Percentiles rank a stretch among this genome's conserved stretches.
Conservation (phyloP, 2,113 vertebrate species). For the Rhabdornis inornatus region DNA sequence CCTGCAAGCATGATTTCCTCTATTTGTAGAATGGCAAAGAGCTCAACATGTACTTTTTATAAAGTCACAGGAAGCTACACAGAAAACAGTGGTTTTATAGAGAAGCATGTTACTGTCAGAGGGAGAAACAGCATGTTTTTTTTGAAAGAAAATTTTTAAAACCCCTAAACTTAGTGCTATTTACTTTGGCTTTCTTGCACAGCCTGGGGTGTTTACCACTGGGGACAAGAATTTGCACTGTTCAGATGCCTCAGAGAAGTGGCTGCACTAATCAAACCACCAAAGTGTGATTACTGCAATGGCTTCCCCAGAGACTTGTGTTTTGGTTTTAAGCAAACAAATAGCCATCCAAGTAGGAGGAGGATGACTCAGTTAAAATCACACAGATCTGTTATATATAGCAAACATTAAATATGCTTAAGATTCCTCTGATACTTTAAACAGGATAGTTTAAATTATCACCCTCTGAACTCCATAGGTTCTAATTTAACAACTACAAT, state of each 20-base stretch:
- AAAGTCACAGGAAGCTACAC: neutral
- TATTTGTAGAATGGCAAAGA: neutral
- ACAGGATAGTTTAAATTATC: neutral
- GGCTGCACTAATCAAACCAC: neutral
- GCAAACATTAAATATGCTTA: neutral
- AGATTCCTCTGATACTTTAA: neutral
- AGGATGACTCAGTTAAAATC: neutral
- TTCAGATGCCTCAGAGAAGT: neutral
- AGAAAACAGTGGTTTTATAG: neutral
- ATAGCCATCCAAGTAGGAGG: neutral
- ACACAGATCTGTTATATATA: neutral
- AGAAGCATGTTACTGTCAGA: neutral
- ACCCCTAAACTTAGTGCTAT: neutral
- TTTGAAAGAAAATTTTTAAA: neutral
- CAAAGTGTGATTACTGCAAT: neutral
- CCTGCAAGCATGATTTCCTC: neutral
- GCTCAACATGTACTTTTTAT: neutral
- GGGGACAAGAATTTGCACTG: neutral
- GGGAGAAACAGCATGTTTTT: neutral
- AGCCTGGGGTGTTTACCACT: neutral
- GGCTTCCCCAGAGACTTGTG: neutral
- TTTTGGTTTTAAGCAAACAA: slow-evolving; percentile 16
- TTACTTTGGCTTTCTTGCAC: neutral
- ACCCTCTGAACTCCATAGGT: neutral
- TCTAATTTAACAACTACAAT: neutral